phyloP scores from a whole-genome alignment of 2,888 invertebrate species.

The Bellardia pandia region DNA sequence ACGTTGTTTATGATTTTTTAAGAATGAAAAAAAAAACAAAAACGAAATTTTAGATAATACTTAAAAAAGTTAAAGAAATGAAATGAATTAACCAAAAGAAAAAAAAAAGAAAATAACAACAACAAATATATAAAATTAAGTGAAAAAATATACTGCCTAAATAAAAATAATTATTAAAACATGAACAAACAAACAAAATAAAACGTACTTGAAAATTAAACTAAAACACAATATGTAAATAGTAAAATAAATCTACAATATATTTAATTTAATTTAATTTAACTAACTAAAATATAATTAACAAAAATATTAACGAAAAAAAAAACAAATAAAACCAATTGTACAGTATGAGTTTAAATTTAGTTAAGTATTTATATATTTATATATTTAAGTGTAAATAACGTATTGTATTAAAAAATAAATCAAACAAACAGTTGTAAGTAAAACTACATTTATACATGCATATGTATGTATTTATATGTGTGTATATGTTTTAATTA shows the following conservation, averaged over 20 bases:
- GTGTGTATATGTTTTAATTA: constrained; percentile 66
- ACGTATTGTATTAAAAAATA: constrained; percentile 16
- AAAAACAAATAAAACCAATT: constrained; percentile 34
- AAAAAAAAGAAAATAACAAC: not conserved
- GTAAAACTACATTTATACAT: constrained; percentile 44
- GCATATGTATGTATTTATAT: constrained; percentile 63
- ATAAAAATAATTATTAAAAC: constrained; percentile 71
- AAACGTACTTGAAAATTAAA: constrained; percentile 32
- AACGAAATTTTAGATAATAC: constrained; percentile 67
- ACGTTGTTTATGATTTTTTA: constrained; percentile 67
- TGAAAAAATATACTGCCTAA: constrained; percentile 82
- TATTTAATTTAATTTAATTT: not conserved
- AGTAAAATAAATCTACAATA: not conserved
- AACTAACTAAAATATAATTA: too few relatives aligned
- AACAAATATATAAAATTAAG: constrained; percentile 69
- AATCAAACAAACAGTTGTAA: constrained; percentile 32
- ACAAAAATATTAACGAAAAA: not conserved
- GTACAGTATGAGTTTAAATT: constrained; percentile 56
- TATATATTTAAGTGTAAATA: constrained; percentile 45
- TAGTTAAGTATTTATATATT: not conserved
- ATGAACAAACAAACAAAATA: constrained; percentile 52
- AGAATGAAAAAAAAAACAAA: constrained; percentile 48
- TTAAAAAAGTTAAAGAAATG: constrained; percentile 13
- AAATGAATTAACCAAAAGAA: constrained; percentile 66
- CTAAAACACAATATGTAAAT: constrained; percentile 41